Percentiles rank a stretch among this genome's conserved stretches.
Conservation (phyloP, 2,888 invertebrate genomes). For the Aphidoletes aphidimyza region DNA sequence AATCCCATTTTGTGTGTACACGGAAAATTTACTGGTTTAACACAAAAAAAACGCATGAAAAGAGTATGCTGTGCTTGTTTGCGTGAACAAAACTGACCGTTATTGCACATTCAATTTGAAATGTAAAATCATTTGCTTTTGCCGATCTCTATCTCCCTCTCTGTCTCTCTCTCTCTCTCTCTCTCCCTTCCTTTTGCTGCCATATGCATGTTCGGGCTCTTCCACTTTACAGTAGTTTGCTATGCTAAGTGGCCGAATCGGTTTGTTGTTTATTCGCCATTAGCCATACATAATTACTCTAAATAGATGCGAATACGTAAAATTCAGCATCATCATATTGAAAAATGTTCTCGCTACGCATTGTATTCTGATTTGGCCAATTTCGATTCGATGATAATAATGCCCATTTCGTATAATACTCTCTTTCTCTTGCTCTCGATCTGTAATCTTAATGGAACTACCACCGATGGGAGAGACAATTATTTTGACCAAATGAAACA, state of each 20-base stretch:
- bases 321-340: conserved; percentile 23
- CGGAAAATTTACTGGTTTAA: not conserved
- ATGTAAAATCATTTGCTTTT: too few relatives aligned
- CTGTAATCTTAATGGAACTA: not conserved
- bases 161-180: too few relatives aligned
- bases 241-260: conserved; percentile 24
- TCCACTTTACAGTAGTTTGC: conserved; percentile 36
- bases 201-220: too few relatives aligned
- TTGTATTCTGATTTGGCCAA: not conserved
- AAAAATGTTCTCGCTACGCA: conserved; percentile 6
- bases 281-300: conserved; percentile 26
- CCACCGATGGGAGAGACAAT: too few relatives aligned
- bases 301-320: not conserved
- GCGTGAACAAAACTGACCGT: not conserved
- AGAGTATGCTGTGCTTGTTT: not conserved
- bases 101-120: conserved; percentile 32
- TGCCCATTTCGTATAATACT: not conserved
- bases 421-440: not conserved
- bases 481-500: not conserved
- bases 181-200: too few relatives aligned
- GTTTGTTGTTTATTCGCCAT: conserved; percentile 35
- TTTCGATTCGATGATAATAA: not conserved
- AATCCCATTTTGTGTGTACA: not conserved
- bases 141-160: not conserved
- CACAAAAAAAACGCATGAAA: not conserved